These are phyloP conservation scores for Florisuga fusca DNA, from an alignment of 2,797 vertebrate genomes.

Conservation along the genomic window DNA sequence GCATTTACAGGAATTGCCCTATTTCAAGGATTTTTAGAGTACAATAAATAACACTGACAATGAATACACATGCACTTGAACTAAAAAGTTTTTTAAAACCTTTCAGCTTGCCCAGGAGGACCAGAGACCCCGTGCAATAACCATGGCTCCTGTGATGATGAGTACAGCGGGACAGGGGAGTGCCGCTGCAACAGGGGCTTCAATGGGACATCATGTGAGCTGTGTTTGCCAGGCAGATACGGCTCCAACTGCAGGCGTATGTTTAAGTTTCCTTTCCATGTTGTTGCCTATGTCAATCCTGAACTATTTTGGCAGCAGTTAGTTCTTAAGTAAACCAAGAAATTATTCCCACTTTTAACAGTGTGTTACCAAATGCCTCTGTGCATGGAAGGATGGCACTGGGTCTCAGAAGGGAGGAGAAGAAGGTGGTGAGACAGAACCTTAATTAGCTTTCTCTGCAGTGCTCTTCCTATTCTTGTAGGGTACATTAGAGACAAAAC, in stretches of 20 bases:
- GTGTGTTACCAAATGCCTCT: rapidly evolving
- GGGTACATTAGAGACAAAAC: rapidly evolving
- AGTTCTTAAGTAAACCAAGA: background rate
- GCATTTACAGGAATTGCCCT: background rate
- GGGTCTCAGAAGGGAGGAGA: background rate
- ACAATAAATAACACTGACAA: background rate
- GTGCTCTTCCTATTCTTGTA: background rate
- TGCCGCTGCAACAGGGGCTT: constrained; percentile 86
- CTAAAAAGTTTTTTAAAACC: background rate
- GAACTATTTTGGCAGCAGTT: background rate
- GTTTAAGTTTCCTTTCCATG: background rate
- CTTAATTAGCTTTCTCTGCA: background rate
- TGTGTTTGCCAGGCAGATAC: constrained; percentile 83
- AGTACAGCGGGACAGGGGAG: constrained; percentile 82
- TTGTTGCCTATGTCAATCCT: rapidly evolving
- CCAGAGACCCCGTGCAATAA: constrained; percentile 80
- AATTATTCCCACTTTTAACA: background rate
- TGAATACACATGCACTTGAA: background rate
- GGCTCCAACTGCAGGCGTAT: constrained; percentile 86
- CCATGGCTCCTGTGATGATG: constrained; percentile 85
- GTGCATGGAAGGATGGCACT: rapidly evolving
- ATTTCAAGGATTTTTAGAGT: background rate
- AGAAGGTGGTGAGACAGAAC: background rate
- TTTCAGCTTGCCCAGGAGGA: constrained; percentile 90
- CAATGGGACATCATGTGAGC: constrained; percentile 87